Evolutionary conservation across 2,888 invertebrate species (phyloP), one percentile per base, ranked within the genome.

Genomic region (Lepetodrilus schrolli): DNA sequence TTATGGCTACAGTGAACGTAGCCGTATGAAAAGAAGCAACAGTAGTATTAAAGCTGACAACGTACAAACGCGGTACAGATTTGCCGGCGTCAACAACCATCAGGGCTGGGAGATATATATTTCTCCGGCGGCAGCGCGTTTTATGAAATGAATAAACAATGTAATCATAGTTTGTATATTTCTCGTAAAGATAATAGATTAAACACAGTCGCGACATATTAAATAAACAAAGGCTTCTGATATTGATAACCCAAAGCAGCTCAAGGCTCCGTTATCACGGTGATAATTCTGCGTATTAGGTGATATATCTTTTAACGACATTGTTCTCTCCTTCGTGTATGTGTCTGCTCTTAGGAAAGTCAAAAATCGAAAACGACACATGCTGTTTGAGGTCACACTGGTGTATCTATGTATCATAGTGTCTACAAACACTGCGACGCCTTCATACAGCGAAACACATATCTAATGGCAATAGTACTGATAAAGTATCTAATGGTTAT

Each of bases 201-300:
- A 58, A 58, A 58, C 30, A n/a, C 23, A 10, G 58, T 58, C 58
- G 58, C 58, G 58, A 58, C 58, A 58, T 58, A 58, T 34, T 26
- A 58, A 58, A 58, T 30, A 58, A 58, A 58, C 34, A 58, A 23
- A 21, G 13, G 58, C 58, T 58, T 10, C 34, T 58, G 58, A 34
- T 30, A 58, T 13, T 17, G 58, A 58, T 58, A 58, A 58, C 30
- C 3, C 30, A 13, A n/a, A n/a, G 26, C 23, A 23, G 13, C 17
- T n/a, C 13, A 2, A 21, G 13, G 13, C 34, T 10, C 30, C 34
- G 58, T 58, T 58, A 58, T 58, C 34, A 30, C 30, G 34, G 58
- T 58, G 58, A 58, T 58, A 58, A 58, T 23, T 58, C n/a, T n/a
- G n/a, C 34, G 58, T 26, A 58, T 58, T 58, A 58, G 23, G 34